Evolutionary conservation across 2,888 invertebrate species (phyloP).

Genomic region (Parnassius apollo): DNA sequence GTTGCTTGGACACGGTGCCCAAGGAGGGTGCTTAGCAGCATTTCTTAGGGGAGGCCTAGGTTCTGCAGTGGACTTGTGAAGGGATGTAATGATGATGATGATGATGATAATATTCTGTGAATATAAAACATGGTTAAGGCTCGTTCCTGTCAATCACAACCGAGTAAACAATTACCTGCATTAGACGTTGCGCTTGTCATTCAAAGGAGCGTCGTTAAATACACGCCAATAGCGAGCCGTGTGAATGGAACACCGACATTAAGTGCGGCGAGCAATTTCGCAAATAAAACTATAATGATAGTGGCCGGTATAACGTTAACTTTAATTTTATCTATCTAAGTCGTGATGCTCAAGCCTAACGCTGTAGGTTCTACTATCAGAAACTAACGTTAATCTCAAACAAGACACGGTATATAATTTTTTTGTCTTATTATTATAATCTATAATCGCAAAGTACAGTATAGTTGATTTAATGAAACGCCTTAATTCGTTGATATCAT

Average conservation of each 20-base stretch:
- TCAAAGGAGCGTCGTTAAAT: conserved; percentile 61
- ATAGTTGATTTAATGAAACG: neutral
- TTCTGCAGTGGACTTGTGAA: too few relatives aligned
- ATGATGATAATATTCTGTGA: neutral
- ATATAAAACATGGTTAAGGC: conserved; percentile 12
- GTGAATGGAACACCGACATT: conserved; percentile 58
- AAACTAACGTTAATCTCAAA: conserved; percentile 21
- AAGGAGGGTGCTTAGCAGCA: too few relatives aligned
- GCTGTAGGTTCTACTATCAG: conserved; percentile 26
- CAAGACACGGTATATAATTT: conserved; percentile 14
- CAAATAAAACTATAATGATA: conserved; percentile 71
- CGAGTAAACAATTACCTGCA: conserved; percentile 55
- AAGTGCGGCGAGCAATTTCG: conserved; percentile 60
- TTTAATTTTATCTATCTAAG: conserved; percentile 49
- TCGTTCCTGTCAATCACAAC: conserved; percentile 36
- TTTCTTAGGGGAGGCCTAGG: too few relatives aligned
- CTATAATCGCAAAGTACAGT: neutral
- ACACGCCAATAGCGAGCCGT: conserved; percentile 55
- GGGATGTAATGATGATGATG: too few relatives aligned
- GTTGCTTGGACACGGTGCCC: too few relatives aligned
- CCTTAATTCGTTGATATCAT: too few relatives aligned
- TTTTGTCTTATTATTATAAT: conserved; percentile 3
- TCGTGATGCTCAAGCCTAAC: conserved; percentile 38
- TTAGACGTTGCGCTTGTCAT: conserved; percentile 62
- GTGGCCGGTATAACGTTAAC: conserved; percentile 55